Evolutionary conservation across 2,113 vertebrate species (phyloP), one percentile per base, ranked within the genome.

Genomic region (Bubo bubo): DNA sequence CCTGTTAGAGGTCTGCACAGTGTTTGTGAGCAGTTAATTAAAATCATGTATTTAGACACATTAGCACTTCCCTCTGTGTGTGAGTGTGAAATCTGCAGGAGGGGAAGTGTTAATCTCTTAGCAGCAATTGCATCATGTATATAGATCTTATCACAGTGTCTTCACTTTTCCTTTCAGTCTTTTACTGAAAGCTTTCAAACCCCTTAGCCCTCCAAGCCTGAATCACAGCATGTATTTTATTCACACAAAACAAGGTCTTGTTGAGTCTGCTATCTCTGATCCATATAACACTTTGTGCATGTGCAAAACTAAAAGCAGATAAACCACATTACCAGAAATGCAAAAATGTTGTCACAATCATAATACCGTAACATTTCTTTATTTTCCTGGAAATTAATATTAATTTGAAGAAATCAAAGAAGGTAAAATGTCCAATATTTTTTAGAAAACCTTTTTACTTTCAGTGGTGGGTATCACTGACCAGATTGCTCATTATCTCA

Each of bases 161-260:
- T 89, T 89, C 74, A 82, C 71, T 95, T 95, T 95, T 89, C 35
- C 68, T 96, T 97, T 94, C 91, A 75, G 20, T 75, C n/a, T 89
- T 76, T 66, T 58, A 27, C 49, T 62, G 41, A 91, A 87, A 73
- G 45, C 13, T 87, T 91, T 87, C 49, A 91, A 49, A 39, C 4
- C 8, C 53, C 18, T 85, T 37, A 37, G 41, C 11, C 73, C 14
- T 64, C 26, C 13, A 56, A 93, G 32, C 14, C 62, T 87, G 68
- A 72, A 73, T 82, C 66, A 64, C 20, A 64, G 23, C 9, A 68
- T 64, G 21, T n/a, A 50, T 82, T 91, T 95, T 81, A 79, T 84
- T 79, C 21, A 62, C 21, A 24, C 15, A 77, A 75, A 76, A 34
- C 12, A 71, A 75, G 7, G 6, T 55, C 56, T 66, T 77, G 7